A percentile compares a stretch with the other conserved stretches of the same genome.
Conservation (phyloP, 2,797 vertebrate species). For the Parauchenoglanis punctatus region DNA sequence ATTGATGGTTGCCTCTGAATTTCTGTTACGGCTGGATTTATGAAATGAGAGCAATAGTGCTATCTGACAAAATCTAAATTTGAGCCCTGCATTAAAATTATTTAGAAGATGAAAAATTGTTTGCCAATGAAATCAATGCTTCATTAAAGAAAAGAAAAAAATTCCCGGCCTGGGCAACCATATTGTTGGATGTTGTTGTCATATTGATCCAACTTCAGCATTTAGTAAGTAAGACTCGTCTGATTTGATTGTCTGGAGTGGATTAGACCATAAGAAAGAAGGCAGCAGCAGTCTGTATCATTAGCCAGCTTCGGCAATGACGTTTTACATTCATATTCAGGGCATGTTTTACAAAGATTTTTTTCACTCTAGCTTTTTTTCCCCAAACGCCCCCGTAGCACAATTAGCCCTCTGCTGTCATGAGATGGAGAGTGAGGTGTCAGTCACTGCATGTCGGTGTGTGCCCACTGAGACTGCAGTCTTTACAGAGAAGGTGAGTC, state of each 20-base stretch:
- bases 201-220: not conserved
- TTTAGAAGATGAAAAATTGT: not conserved
- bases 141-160: not conserved
- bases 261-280: conserved; percentile 40
- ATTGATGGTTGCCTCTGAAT: not conserved
- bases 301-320: conserved; percentile 22
- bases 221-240: not conserved
- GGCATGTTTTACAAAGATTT: conserved; percentile 48
- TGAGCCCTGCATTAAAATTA: not conserved
- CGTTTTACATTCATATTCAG: conserved; percentile 62
- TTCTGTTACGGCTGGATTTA: too few relatives aligned
- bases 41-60: not conserved
- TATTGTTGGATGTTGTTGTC: not conserved
- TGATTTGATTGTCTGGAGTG: conserved; percentile 10
- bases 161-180: not conserved
- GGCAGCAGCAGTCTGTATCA: conserved; percentile 20
- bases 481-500: conserved; percentile 45
- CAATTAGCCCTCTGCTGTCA: conserved; percentile 59
- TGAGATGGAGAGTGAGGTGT: conserved; percentile 53
- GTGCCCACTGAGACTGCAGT: conserved; percentile 49
- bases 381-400: conserved; percentile 46
- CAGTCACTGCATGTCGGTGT: conserved; percentile 49
- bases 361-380: conserved; percentile 44
- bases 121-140: not conserved
- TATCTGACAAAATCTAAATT: not conserved